A percentile compares a stretch with the other conserved stretches of the same genome.
Conservation (phyloP, 2,888 invertebrate genomes). For the Leptinotarsa juncta region DNA sequence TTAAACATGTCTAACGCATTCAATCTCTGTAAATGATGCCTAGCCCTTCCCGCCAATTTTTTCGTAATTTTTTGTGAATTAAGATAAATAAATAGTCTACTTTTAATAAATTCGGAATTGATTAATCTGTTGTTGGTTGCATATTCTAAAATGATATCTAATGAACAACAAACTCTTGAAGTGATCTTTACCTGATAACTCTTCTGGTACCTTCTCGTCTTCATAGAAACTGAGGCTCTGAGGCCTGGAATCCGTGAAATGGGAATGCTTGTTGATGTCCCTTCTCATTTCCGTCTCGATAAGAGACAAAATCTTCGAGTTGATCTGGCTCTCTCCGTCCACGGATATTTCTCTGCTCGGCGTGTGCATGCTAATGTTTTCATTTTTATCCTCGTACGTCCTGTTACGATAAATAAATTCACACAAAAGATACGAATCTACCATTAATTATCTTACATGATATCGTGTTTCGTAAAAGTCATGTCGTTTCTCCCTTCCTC, state of each 20-base stretch:
- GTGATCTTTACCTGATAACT: slow-evolving; percentile 59
- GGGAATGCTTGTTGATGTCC: slow-evolving; percentile 63
- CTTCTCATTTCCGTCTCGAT: slow-evolving; percentile 65
- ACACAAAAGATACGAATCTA: not conserved
- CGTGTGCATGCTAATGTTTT: slow-evolving; percentile 58
- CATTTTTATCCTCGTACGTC: slow-evolving; percentile 56
- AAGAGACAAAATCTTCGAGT: slow-evolving; percentile 64
- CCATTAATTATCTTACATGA: not conserved
- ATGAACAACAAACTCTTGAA: too few species aligned
- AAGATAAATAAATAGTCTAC: too few species aligned
- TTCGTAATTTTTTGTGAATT: too few species aligned
- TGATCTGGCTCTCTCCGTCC: slow-evolving; percentile 72
- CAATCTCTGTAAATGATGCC: too few species aligned
- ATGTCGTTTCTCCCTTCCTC: slow-evolving; percentile 38
- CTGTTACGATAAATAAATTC: too few species aligned
- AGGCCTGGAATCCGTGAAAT: slow-evolving; percentile 65
- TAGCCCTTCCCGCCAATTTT: too few species aligned
- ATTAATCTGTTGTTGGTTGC: too few species aligned
- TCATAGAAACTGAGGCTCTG: slow-evolving; percentile 66
- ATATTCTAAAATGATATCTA: too few species aligned
- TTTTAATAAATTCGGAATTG: too few species aligned
- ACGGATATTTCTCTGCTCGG: slow-evolving; percentile 65
- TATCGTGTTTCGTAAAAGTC: slow-evolving; percentile 8
- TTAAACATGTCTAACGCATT: too few species aligned
- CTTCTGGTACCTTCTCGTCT: slow-evolving; percentile 65